Evolutionary conservation across 2,797 vertebrate genomes (phyloP).

Genomic region (Diplodus puntazzo): DNA sequence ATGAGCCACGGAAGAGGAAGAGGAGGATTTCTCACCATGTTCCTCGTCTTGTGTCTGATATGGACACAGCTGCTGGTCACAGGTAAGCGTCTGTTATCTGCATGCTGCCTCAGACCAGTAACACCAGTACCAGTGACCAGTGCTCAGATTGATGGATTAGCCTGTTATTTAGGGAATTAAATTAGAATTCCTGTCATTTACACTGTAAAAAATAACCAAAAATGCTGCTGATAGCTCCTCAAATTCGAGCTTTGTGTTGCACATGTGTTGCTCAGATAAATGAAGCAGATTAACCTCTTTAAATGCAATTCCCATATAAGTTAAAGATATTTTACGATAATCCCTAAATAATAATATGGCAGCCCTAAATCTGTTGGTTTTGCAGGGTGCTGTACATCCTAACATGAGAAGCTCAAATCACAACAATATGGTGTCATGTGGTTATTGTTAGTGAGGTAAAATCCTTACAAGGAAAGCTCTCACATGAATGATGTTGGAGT

Average conservation of each 20-base stretch:
- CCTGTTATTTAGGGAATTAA: neutral
- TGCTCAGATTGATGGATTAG: neutral
- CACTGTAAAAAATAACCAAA: neutral
- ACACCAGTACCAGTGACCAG: no score
- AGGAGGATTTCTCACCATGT: constrained; percentile 43
- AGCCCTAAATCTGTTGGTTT: neutral
- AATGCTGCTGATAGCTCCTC: neutral
- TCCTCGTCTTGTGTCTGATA: constrained; percentile 25
- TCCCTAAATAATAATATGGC: neutral
- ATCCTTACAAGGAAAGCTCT: no score
- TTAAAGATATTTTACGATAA: no score
- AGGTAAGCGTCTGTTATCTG: constrained; percentile 55
- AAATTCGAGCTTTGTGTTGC: neutral
- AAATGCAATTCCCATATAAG: no score
- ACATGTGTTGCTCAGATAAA: neutral
- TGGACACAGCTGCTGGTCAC: constrained; percentile 70
- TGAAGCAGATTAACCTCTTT: neutral
- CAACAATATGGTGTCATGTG: neutral
- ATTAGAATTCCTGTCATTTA: neutral
- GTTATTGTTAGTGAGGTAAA: no score
- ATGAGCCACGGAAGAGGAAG: constrained; percentile 25
- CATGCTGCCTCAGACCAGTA: neutral
- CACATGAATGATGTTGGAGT: neutral
- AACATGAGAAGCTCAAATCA: neutral
- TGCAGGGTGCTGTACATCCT: neutral